These are phyloP conservation scores for Arion vulgaris DNA, from an alignment of 1,140 invertebrate genomes.

Conservation along the genomic window DNA sequence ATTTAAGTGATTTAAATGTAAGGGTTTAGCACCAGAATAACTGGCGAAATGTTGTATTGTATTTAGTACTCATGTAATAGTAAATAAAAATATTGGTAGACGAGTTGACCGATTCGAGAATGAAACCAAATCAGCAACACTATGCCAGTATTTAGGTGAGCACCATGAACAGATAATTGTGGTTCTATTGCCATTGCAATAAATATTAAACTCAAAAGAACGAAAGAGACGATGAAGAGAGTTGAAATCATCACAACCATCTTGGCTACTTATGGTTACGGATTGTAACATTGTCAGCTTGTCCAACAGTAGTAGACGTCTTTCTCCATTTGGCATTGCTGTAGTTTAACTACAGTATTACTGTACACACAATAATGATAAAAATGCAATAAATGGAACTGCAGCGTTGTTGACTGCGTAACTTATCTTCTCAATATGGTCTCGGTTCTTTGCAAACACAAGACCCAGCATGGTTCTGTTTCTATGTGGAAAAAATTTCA, in stretches of 20 bases:
- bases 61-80: neutral
- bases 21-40: too few relatives aligned
- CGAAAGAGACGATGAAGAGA: neutral
- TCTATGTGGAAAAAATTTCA: neutral
- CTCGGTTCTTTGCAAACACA: neutral
- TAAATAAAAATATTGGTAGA: neutral
- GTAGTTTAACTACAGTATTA: neutral
- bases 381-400: neutral
- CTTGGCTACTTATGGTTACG: neutral
- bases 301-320: neutral
- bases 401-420: neutral
- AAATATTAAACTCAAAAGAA: neutral
- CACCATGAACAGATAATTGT: neutral
- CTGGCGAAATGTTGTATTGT: neutral
- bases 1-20: too few relatives aligned
- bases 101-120: neutral
- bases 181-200: neutral
- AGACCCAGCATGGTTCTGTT: neutral
- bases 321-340: neutral
- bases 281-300: neutral
- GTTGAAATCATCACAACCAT: conserved; percentile 1
- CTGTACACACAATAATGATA: neutral
- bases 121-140: neutral
- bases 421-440: neutral
- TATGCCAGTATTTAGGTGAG: neutral